Evolutionary conservation across 2,797 vertebrate species (phyloP), one percentile per base, ranked within the genome.

Genomic region (Discoglossus pictus): DNA sequence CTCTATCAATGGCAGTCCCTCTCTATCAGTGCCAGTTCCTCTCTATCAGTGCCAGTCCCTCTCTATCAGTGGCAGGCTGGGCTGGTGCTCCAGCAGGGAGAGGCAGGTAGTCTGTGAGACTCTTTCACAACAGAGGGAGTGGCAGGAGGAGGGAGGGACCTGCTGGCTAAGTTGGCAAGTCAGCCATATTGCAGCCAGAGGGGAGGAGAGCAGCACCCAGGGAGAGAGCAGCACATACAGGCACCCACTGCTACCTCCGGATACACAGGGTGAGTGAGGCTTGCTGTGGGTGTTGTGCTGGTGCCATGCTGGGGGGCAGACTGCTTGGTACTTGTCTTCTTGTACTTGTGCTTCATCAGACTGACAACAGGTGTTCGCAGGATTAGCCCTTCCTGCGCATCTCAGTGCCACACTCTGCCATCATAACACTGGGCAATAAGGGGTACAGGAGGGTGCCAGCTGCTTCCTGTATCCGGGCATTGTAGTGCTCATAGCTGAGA

Each of bases 121-220:
- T 56, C 42, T 56, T 38, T 16, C 53, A 71, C 58, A 51, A 21
- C 27, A 16, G 34, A 55, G 50, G 68, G 68, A 64, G 68, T n/a
- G n/a, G n/a, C n/a, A n/a, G n/a, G n/a, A n/a, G n/a, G n/a, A n/a
- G n/a, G n/a, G n/a, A n/a, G 68, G 68, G 64, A 43, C 24, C 48
- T 18, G 18, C 2, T 31, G 35, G 27, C 60, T 64, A 64, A 71
- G 43, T 71, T 71, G 61, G 60, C 53, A 40, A 56, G 35, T 58
- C 68, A 71, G 68, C 63, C 63, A 65, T 65, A 65, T 65, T 65
- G 63, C 43, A 58, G 60, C 60, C 59, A 71, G 36, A 56, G 61
- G 61, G 68, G 53, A 63, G 60, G 12, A 63, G 10, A 50, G 42
- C 36, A 63, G 52, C 59, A 55, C 59, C 58, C 58, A 35, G 43